These are phyloP conservation scores for Psittacula echo DNA, from an alignment of 2,797 vertebrate species.

Conservation along the genomic window DNA sequence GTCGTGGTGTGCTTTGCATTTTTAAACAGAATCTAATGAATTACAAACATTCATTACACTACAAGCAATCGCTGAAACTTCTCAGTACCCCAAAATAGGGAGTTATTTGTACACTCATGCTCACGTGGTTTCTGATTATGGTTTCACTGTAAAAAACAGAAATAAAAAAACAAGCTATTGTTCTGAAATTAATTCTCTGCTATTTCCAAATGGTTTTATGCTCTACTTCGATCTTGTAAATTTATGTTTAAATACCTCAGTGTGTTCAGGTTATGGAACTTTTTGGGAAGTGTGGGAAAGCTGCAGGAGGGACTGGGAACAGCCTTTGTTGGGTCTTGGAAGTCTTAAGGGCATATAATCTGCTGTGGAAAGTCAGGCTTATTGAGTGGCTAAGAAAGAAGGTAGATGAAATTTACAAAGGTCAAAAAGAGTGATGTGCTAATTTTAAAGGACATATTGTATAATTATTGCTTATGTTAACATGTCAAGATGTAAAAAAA, in stretches of 20 bases:
- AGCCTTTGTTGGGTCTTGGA: conserved; percentile 39
- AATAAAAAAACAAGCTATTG: conserved; percentile 29
- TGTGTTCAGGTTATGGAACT: conserved; percentile 14
- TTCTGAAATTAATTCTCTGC: conserved; percentile 53
- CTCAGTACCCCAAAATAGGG: conserved; percentile 77
- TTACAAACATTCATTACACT: conserved; percentile 78
- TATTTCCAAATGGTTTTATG: conserved; percentile 40
- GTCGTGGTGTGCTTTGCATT: conserved; percentile 77
- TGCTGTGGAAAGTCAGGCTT: conserved; percentile 2
- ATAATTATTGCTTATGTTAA: background rate
- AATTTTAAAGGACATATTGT: conserved; percentile 32
- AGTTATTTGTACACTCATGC: conserved; percentile 73
- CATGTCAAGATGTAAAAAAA: background rate
- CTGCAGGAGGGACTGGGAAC: background rate
- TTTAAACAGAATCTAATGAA: conserved; percentile 77
- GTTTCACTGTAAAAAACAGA: conserved; percentile 27
- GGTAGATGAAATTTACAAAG: conserved; percentile 53
- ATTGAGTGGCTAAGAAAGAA: conserved; percentile 6
- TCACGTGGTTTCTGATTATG: conserved; percentile 59
- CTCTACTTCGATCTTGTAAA: conserved; percentile 24
- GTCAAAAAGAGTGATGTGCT: background rate
- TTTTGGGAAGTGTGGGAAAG: conserved; percentile 46
- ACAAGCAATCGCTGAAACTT: conserved; percentile 74
- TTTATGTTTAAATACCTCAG: conserved; percentile 54
- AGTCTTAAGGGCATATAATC: conserved; percentile 34